Evolutionary conservation across 2,888 invertebrate genomes (phyloP).

Genomic region (Acanthopleura granulata): DNA sequence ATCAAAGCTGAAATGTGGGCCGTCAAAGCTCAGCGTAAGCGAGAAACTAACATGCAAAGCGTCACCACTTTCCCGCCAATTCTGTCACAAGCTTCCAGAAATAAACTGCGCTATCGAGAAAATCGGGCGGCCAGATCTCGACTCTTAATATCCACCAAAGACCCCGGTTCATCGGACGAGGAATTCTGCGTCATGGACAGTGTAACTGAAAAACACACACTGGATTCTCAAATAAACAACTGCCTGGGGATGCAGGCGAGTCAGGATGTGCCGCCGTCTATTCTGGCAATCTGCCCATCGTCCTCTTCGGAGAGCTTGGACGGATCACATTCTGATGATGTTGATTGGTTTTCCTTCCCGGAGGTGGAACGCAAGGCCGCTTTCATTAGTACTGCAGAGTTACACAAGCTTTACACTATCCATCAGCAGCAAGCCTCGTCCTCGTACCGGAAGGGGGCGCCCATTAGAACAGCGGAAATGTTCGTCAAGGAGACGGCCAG

Average conservation of each 20-base stretch:
- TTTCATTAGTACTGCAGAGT: background rate
- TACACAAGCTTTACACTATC: constrained; percentile 29
- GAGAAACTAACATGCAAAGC: constrained; percentile 27
- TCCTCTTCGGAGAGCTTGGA: constrained; percentile 28
- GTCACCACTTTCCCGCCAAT: constrained; percentile 29
- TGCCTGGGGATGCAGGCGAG: constrained; percentile 29
- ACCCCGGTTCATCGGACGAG: constrained; percentile 20
- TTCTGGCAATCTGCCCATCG: constrained; percentile 27
- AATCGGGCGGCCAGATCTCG: constrained; percentile 20
- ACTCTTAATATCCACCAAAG: background rate
- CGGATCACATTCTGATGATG: constrained; percentile 20
- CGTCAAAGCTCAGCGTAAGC: constrained; percentile 30
- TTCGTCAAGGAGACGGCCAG: constrained; percentile 30
- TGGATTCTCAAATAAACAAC: constrained; percentile 24
- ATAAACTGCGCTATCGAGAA: constrained; percentile 31
- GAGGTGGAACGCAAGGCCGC: background rate
- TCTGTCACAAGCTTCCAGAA: constrained; percentile 27
- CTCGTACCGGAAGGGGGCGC: constrained; percentile 32
- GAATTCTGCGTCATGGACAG: constrained; percentile 22
- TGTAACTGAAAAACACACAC: constrained; percentile 19
- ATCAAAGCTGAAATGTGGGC: constrained; percentile 41
- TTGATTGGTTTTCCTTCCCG: background rate
- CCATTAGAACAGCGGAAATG: constrained; percentile 28
- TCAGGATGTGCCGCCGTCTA: constrained; percentile 31
- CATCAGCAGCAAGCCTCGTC: constrained; percentile 33